Base-by-base conservation (phyloP, 2,797 vertebrate species). In the Spinus olivaceus region DNA sequence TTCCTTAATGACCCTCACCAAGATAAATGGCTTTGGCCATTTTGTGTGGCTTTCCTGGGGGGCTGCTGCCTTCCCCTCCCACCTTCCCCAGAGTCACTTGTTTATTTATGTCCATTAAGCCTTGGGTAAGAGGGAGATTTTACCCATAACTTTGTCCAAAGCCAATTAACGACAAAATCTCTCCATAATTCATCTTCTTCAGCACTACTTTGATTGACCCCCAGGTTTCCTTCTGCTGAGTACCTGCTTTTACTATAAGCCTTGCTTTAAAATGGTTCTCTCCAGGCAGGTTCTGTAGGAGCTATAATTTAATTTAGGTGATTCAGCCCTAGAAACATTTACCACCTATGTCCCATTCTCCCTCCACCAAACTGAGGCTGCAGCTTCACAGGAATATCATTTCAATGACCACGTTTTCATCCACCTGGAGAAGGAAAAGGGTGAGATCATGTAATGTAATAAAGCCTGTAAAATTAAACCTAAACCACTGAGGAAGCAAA, bases 381-480 rank as follows among this genome's bases (percentile, higher is more conserved):
- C 11, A 6, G 72, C 86, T 86, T 66, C 64, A 78, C 6, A 8
- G 74, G 63, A 88, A 59, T 51, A 56, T 79, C 41, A 44, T 92
- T 84, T 56, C 46, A 28, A 72, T n/a, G 63, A 57, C 32, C 39
- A 21, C 17, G 66, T 89, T 89, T 93, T 65, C 39, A 13, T 88
- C 89, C 65, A 82, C 88, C 81, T 32, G 81, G 69, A 94, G 77
- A 82, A 85, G 7, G 19, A n/a, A 89, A 86, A 95, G 90, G 30
- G 49, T 96, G 81, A 35, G 92, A 72, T 95, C 76, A 93, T 81
- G 89, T 88, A 49, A 70, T 81, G 72, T 53, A 85, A 97, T 94
- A 96, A 97, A 85, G 78, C 90, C 86, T 95, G 92, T 90, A 93
- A 97, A 96, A 96, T 95, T 90, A 96, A 90, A 91, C 91, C n/a